phyloP scores from a whole-genome alignment of 2,888 invertebrate species.

The Atherix ibis region DNA sequence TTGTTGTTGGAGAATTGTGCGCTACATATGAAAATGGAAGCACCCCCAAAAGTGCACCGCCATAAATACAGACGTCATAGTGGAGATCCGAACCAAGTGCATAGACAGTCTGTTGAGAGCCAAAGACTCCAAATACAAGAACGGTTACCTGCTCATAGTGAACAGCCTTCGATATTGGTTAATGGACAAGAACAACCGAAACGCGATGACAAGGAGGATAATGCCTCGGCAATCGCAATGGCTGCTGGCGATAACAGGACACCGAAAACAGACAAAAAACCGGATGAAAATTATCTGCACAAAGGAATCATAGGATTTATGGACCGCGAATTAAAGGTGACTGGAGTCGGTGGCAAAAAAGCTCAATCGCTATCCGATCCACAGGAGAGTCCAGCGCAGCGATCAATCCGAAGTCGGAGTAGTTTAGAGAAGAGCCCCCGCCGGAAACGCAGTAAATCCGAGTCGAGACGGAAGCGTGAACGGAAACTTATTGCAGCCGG shows the following conservation, averaged over 20 bases:
- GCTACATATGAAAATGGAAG: constrained; percentile 26
- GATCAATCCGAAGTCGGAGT: constrained; percentile 29
- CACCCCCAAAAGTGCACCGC: constrained; percentile 31
- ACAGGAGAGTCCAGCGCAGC: constrained; percentile 32
- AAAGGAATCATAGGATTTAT: constrained; percentile 32
- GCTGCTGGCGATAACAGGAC: not conserved
- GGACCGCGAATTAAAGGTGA: constrained; percentile 28
- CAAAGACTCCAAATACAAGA: not conserved
- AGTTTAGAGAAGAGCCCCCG: constrained; percentile 33
- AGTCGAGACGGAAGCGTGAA: constrained; percentile 30
- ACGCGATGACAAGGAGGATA: constrained; percentile 2
- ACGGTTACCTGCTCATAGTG: not conserved
- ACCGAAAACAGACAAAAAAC: not conserved
- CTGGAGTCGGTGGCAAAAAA: constrained; percentile 17
- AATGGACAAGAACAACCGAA: constrained; percentile 10
- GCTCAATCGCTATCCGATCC: constrained; percentile 32
- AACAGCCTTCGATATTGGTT: constrained; percentile 10
- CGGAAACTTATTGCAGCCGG: constrained; percentile 32
- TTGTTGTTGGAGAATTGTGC: no score
- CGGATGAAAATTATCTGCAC: constrained; percentile 19
- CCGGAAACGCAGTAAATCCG: constrained; percentile 33
- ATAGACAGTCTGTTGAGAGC: constrained; percentile 8
- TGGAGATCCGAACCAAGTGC: constrained; percentile 18
- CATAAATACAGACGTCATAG: constrained; percentile 29
- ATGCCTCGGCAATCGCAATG: not conserved